Percentiles rank a stretch among this genome's conserved stretches.
Conservation (phyloP, 1,140 invertebrate species). For the Coptotermes formosanus region DNA sequence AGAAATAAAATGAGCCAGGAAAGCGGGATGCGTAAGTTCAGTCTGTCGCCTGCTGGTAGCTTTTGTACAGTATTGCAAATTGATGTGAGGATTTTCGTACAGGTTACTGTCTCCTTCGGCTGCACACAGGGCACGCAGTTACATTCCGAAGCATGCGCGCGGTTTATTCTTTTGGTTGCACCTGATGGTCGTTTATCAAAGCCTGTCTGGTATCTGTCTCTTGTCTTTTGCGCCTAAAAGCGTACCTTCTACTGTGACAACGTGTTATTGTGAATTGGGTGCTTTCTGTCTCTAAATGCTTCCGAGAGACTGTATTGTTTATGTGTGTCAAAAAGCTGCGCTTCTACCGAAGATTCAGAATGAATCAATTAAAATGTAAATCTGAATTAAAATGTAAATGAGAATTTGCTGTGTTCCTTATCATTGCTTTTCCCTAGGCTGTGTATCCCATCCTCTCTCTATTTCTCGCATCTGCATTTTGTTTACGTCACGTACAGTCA, state of each 20-base stretch:
- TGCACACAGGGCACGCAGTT: background rate
- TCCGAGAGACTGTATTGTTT: background rate
- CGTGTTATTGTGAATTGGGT: background rate
- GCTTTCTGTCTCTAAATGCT: background rate
- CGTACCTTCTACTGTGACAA: background rate
- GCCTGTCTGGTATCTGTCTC: background rate
- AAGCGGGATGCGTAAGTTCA: background rate
- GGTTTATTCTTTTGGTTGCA: background rate
- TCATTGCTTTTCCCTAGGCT: background rate
- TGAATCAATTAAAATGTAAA: slow-evolving; percentile 20
- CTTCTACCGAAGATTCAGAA: slow-evolving; percentile 1
- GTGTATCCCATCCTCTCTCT: background rate
- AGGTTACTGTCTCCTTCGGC: background rate
- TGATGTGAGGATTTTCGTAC: background rate
- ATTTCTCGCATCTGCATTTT: background rate
- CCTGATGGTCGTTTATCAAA: background rate
- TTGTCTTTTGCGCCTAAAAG: background rate
- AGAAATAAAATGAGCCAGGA: background rate
- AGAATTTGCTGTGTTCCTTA: slow-evolving; percentile 18
- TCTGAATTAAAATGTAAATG: slow-evolving; percentile 11
- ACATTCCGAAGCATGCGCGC: background rate
- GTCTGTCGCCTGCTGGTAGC: background rate
- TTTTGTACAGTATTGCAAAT: background rate
- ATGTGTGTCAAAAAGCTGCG: background rate
- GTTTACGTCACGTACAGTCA: slow-evolving; percentile 1